Conservation (phyloP, 35 echinoderm and acorn worm genomes). For the Ptychodera flava region DNA sequence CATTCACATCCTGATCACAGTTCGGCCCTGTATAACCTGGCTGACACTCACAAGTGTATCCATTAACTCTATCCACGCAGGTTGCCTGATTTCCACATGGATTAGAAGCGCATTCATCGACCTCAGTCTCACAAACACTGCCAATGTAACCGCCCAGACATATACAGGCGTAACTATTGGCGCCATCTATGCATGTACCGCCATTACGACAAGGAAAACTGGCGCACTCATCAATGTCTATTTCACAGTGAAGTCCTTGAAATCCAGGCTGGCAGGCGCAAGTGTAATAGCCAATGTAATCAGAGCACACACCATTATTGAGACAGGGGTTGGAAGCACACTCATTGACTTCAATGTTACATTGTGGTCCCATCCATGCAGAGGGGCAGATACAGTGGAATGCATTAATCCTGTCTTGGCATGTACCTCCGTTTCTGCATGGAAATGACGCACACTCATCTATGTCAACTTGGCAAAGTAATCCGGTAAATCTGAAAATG, state of each 20-base stretch:
- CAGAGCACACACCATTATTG: conserved; percentile 51
- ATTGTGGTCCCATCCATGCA: conserved; percentile 68
- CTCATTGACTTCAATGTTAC: conserved; percentile 62
- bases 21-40: conserved; percentile 41
- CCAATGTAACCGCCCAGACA: conserved; percentile 59
- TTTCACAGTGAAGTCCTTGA: conserved; percentile 55
- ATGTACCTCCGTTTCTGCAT: conserved; percentile 60
- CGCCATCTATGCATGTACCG: conserved; percentile 62
- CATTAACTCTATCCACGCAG: conserved; percentile 53
- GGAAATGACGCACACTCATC: conserved; percentile 57
- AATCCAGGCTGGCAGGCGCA: conserved; percentile 62
- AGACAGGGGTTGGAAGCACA: conserved; percentile 70
- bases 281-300: conserved; percentile 54
- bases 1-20: conserved; percentile 66
- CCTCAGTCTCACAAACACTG: conserved; percentile 44
- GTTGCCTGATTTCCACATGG: conserved; percentile 65
- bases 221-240: conserved; percentile 71
- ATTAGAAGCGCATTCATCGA: conserved; percentile 72
- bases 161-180: conserved; percentile 50
- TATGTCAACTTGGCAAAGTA: conserved; percentile 34
- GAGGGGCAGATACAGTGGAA: conserved; percentile 61
- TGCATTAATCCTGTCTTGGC: conserved; percentile 63
- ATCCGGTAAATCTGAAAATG: conserved; percentile 40
- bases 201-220: conserved; percentile 74
- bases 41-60: conserved; percentile 50